Base-by-base conservation (phyloP, 2,797 vertebrate genomes). In the Decapterus maruadsi region DNA sequence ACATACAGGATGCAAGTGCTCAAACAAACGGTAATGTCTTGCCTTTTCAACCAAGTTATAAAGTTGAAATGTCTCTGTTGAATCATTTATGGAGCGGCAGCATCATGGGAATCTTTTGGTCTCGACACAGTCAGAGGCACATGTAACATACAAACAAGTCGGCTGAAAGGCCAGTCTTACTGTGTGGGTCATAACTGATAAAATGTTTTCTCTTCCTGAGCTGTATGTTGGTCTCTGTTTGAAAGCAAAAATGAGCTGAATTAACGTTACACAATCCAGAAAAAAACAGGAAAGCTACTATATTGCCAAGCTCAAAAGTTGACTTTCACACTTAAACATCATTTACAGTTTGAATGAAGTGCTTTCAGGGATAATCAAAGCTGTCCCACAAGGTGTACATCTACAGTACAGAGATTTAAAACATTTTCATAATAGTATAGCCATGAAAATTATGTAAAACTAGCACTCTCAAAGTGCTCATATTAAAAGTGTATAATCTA, bases 1-100 rank as follows among this genome's bases (percentile, higher is more conserved):
- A 53, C 31, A 78, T 67, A 55, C 61, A 65, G 56, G 79, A 63
- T 34, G 19, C 36, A 60, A 57, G 17, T 16, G 60, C 38, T 70
- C 77, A 70, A 45, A 57, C 29, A 61, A 42, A 64, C 68, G n/a
- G n/a, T 66, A 38, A 68, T 50, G 16, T 17, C 57, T 42, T 61
- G 55, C 29, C 36, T 19, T 31, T 59, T 57, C 31, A 72, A 57
- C n/a, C 13, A 14, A n/a, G 43, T 46, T 45, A 40, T 26, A 64
- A 60, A 59, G 67, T 67, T 64, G 4, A 58, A 77, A 64, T 54
- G 31, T 45, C 48, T 63, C 51, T 56, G 20, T n/a, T 54, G 51
- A 78, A 75, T 63, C 9, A 78, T 63, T 70, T 45, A 60, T 60
- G 16, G 7, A 65, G 55, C 45, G 64, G 42, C 42, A 40, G 29